Evolutionary conservation across 2,888 invertebrate genomes (phyloP).

Genomic region (Branchinecta sandiegonensis): DNA sequence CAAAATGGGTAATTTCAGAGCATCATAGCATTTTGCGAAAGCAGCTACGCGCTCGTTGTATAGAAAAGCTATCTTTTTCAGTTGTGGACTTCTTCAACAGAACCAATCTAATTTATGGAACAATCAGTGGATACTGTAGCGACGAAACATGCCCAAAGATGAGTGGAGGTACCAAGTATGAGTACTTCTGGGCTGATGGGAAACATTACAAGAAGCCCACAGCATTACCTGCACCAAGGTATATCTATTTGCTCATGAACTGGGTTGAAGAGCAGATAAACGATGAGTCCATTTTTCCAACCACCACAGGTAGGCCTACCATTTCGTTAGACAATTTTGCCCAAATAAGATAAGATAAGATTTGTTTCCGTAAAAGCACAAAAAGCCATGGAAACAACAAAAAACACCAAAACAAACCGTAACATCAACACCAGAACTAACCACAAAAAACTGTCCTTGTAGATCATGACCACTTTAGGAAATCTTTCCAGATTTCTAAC

Average conservation of each 20-base stretch:
- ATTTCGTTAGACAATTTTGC: too few species aligned
- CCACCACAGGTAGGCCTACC: conserved; percentile 49
- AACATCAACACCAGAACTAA: too few species aligned
- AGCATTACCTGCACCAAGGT: conserved; percentile 63
- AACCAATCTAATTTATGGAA: conserved; percentile 80
- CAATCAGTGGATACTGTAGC: conserved; percentile 69
- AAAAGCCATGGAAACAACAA: too few species aligned
- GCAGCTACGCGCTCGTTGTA: conserved; percentile 16
- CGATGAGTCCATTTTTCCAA: conserved; percentile 69
- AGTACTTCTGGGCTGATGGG: conserved; percentile 82
- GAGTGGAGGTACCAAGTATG: conserved; percentile 76
- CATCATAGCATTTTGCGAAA: too few species aligned
- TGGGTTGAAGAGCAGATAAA: conserved; percentile 85
- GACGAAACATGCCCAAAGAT: conserved; percentile 70
- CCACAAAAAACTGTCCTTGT: too few species aligned
- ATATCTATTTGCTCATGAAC: conserved; percentile 69
- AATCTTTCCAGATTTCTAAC: too few species aligned
- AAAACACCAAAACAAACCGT: too few species aligned
- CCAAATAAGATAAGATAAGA: too few species aligned
- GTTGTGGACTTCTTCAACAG: conserved; percentile 89
- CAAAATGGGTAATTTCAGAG: too few species aligned
- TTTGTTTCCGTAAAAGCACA: too few species aligned
- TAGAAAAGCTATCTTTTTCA: conserved; percentile 35
- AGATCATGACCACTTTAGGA: too few species aligned
- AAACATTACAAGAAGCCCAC: conserved; percentile 61